Percentiles rank a stretch among this genome's conserved stretches.
Evolutionary conservation across 2,888 invertebrate genomes (phyloP).

Genomic region (Cephus rjabovi): DNA sequence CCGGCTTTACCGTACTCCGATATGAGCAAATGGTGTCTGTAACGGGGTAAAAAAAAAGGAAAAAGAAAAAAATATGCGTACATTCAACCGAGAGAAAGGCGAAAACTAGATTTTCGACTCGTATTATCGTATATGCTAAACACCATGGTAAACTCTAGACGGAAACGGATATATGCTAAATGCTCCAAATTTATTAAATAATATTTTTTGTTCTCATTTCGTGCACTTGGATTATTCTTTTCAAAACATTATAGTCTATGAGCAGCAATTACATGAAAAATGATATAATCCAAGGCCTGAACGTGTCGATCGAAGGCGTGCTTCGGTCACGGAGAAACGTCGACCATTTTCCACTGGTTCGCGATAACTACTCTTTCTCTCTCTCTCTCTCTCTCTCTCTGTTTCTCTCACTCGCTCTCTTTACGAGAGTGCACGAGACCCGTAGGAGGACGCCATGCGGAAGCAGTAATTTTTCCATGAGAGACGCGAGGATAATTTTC

Average conservation of each 20-base stretch:
- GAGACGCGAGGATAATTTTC: not conserved
- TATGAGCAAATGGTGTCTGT: not conserved
- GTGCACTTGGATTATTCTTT: not conserved
- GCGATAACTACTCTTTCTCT: constrained; percentile 21
- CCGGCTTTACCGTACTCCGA: not conserved
- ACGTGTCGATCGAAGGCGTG: not conserved
- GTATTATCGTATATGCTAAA: not conserved
- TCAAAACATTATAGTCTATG: not conserved
- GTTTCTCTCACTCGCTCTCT: constrained; percentile 17
- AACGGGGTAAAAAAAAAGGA: not conserved
- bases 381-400: constrained; percentile 19
- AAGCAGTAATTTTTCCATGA: not conserved
- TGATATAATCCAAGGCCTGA: not conserved
- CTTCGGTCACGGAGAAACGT: not conserved
- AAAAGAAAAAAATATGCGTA: not conserved
- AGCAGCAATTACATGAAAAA: not conserved
- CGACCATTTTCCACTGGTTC: constrained; percentile 18
- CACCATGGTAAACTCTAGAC: not conserved
- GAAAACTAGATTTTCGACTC: not conserved
- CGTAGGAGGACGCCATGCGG: not conserved
- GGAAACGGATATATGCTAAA: not conserved
- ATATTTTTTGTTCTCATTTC: not conserved
- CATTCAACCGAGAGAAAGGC: not conserved
- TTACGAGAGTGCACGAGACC: constrained; percentile 2
- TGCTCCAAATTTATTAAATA: not conserved